Conservation (phyloP, 2,113 vertebrate species). For the Hiodon tergisus region DNA sequence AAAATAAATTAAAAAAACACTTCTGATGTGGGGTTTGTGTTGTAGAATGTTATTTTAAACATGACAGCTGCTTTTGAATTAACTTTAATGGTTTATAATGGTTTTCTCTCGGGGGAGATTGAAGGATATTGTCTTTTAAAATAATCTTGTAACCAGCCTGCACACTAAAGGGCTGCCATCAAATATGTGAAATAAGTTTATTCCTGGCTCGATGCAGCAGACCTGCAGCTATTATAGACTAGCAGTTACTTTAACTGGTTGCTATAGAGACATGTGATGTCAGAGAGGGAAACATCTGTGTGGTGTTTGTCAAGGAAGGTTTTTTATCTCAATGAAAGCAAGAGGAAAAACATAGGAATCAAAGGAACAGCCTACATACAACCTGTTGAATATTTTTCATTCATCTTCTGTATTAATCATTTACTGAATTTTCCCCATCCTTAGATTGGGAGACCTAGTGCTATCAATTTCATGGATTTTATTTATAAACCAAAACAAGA, state of each 20-base stretch:
- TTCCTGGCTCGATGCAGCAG: constrained; percentile 48
- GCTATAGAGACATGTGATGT: constrained; percentile 61
- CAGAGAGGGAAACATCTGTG: constrained; percentile 53
- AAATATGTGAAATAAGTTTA: constrained; percentile 35
- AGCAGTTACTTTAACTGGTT: constrained; percentile 49
- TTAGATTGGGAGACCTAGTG: background rate
- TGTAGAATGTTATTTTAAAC: background rate
- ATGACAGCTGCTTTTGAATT: background rate
- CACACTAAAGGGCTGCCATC: constrained; percentile 32
- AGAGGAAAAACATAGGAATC: constrained; percentile 9
- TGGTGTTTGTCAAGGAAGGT: constrained; percentile 45
- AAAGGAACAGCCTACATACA: background rate
- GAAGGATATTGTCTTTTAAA: too few relatives aligned
- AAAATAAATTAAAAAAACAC: background rate
- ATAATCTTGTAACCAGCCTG: background rate
- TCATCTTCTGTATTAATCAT: background rate
- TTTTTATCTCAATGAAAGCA: constrained; percentile 14
- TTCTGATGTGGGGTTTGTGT: background rate
- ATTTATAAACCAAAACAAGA: background rate
- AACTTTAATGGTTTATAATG: background rate
- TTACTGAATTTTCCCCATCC: background rate
- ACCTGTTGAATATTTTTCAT: background rate
- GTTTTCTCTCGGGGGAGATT: constrained; percentile 9
- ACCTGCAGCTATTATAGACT: constrained; percentile 49
- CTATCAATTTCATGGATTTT: too few relatives aligned